Evolutionary conservation across 2,888 invertebrate species (phyloP).

Genomic region (Dioctria rufipes): DNA sequence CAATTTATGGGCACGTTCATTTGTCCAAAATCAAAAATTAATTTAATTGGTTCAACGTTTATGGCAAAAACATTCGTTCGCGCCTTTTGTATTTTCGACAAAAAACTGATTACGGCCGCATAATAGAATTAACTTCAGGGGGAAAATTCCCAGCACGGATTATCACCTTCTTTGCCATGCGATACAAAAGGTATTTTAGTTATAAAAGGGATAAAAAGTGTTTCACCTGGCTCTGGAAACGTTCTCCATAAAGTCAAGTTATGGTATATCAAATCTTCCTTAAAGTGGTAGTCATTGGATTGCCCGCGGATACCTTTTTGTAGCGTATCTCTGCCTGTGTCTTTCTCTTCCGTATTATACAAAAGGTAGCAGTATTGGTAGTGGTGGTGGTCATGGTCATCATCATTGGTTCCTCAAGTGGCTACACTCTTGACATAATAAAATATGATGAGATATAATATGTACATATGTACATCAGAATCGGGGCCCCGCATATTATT

Average conservation of each 20-base stretch:
- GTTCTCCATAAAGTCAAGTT: constrained; percentile 14
- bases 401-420: constrained; percentile 41
- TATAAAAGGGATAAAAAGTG: constrained; percentile 39
- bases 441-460: constrained; percentile 37
- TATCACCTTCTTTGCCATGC: constrained; percentile 26
- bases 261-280: constrained; percentile 37
- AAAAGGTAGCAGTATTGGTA: background rate
- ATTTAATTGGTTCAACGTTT: constrained; percentile 51
- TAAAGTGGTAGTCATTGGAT: constrained; percentile 20
- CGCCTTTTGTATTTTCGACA: constrained; percentile 16
- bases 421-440: constrained; percentile 45
- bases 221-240: constrained; percentile 30
- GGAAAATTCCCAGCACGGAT: constrained; percentile 25
- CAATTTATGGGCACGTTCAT: constrained; percentile 41
- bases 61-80: constrained; percentile 31
- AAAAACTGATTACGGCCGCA: constrained; percentile 33
- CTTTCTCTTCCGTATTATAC: background rate
- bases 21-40: constrained; percentile 41
- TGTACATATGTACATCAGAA: constrained; percentile 6
- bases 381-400: background rate
- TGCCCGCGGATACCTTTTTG: constrained; percentile 41
- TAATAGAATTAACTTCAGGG: constrained; percentile 36
- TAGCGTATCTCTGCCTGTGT: background rate
- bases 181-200: constrained; percentile 18
- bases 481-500: constrained; percentile 53